phyloP scores from a whole-genome alignment of 92 coral and sea anemone species.

The Meandrina meandrites region DNA sequence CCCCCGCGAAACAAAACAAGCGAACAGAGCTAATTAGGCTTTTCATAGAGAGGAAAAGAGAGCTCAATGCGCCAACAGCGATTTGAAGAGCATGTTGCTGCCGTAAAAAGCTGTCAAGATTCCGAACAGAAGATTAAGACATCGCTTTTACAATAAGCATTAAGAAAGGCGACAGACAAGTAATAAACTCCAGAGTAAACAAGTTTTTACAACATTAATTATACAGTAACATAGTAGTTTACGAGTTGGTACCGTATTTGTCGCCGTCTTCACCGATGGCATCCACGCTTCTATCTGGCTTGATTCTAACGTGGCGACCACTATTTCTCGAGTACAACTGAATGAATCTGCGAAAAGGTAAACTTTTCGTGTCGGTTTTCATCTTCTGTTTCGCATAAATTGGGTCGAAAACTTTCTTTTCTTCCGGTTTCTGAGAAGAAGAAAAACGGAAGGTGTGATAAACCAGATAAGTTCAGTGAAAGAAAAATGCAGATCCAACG shows the following conservation, averaged over 20 bases:
- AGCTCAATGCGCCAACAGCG: background rate
- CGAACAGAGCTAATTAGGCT: background rate
- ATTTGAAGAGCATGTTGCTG: background rate
- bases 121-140: background rate
- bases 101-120: slow-evolving; percentile 18
- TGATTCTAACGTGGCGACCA: slow-evolving; percentile 79
- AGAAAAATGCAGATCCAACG: background rate
- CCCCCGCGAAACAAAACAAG: background rate
- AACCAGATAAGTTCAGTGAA: background rate
- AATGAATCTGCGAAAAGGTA: slow-evolving; percentile 80
- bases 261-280: slow-evolving; percentile 88
- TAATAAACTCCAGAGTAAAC: slow-evolving; percentile 25
- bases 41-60: background rate
- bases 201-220: slow-evolving; percentile 9
- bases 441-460: background rate
- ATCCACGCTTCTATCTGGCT: slow-evolving; percentile 73
- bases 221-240: background rate
- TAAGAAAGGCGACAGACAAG: background rate
- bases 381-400: slow-evolving; percentile 42
- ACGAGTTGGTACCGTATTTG: slow-evolving; percentile 76
- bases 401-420: slow-evolving; percentile 51
- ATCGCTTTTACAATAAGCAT: slow-evolving; percentile 5
- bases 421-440: slow-evolving; percentile 40
- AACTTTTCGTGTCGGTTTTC: slow-evolving; percentile 49
- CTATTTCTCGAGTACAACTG: slow-evolving; percentile 97